Base-by-base conservation (phyloP, 2,888 invertebrate species). In the Acheta domesticus region DNA sequence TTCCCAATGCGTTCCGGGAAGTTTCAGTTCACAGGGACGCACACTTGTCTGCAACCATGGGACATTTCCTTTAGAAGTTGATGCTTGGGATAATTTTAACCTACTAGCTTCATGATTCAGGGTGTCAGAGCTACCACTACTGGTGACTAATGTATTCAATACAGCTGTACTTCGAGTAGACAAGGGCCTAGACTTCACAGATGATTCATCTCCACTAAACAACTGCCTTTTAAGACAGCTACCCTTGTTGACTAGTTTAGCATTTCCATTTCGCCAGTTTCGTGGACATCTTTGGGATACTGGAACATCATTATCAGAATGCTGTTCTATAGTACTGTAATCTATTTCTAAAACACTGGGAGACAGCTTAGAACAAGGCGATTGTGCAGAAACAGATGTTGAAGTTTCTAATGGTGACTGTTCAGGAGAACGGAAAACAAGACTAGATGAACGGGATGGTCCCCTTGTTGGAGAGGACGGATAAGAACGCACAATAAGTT, bases 331-430 rank as follows among this genome's bases (percentile, higher is more conserved):
- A 14, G 62, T 74, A 23, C 74, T 77, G 81, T 86, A 87, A 83
- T 87, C 87, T 23, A 86, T 83, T 83, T 85, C 84, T 48, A 87
- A 82, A 76, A 84, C 79, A 83, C 85, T 86, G n/a, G 86, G 84
- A 5, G 86, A 84, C n/a, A 84, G 79, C 79, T 84, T 83, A 48
- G 75, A 77, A 23, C 78, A 75, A 20, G 75, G 75, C 2, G 75
- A 75, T 19, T 23, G 21, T 1, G 23, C 75, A 14, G 75, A 74
- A 14, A n/a, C 62, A 19, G 62, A 62, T 19, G 62, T 62, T 14
- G 62, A 62, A 19, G 62, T 62, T 62, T 62, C 62, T n/a, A 62
- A 62, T 16, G 62, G 62, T 1, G 62, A 62, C 36, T 36, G 36
- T 36, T 36, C 36, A 4, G 62, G 62, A n/a, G n/a, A 19, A 62